phyloP scores from a whole-genome alignment of 1,140 invertebrate genomes.

The Battus philenor region DNA sequence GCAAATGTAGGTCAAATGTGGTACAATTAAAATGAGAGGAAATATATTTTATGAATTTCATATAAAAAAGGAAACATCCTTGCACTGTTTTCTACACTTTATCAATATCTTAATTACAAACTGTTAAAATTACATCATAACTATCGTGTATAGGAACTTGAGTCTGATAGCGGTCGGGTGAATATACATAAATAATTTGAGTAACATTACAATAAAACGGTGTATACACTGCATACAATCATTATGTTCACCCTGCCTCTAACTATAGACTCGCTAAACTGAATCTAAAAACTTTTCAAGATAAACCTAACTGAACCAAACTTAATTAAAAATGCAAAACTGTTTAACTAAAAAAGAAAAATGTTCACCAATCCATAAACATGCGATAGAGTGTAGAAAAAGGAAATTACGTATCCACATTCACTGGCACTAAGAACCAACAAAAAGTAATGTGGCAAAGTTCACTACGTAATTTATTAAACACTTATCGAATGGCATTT shows the following conservation, averaged over 20 bases:
- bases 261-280: slow-evolving; percentile 37
- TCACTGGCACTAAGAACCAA: slow-evolving; percentile 49
- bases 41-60: slow-evolving; percentile 69
- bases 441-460: slow-evolving; percentile 59
- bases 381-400: slow-evolving; percentile 74
- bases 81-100: slow-evolving; percentile 72
- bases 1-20: slow-evolving; percentile 73
- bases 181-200: slow-evolving; percentile 20
- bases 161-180: slow-evolving; percentile 47
- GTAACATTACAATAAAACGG: slow-evolving; percentile 19
- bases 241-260: slow-evolving; percentile 40
- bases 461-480: too few species aligned
- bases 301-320: slow-evolving; percentile 33
- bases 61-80: slow-evolving; percentile 69
- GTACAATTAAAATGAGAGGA: slow-evolving; percentile 73
- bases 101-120: slow-evolving; percentile 61
- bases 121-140: slow-evolving; percentile 55
- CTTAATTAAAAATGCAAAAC: slow-evolving; percentile 21
- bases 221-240: slow-evolving; percentile 20
- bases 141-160: slow-evolving; percentile 65
- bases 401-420: slow-evolving; percentile 41
- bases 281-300: slow-evolving; percentile 37
- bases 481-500: slow-evolving; percentile 12
- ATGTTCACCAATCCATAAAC: slow-evolving; percentile 20
- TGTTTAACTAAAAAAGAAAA: neutral